Conservation (phyloP, 30 jellyfish, hydroid and myxozoan genomes). For the Sanderia malayensis region DNA sequence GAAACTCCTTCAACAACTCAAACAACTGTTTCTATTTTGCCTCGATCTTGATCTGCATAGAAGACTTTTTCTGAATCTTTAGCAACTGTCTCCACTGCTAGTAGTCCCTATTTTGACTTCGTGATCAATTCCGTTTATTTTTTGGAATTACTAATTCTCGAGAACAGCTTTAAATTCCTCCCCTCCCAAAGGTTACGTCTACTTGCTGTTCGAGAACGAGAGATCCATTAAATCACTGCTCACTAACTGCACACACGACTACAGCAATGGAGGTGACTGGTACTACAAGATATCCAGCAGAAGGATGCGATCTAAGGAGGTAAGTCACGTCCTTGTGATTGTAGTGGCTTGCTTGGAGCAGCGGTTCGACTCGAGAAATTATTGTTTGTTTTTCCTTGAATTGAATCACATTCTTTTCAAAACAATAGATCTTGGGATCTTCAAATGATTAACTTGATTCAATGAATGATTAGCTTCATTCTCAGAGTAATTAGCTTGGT, state of each 20-base stretch:
- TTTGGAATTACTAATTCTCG: slow-evolving; percentile 30
- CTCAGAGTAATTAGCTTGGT: no score
- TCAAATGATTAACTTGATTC: background rate
- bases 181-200: slow-evolving; percentile 85
- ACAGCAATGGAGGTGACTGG: slow-evolving; percentile 91
- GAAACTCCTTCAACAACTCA: no score
- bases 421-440: background rate
- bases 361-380: background rate
- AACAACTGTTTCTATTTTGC: no score
- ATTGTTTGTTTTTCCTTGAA: slow-evolving; percentile 68
- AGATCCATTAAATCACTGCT: slow-evolving; percentile 80
- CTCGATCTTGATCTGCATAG: no score
- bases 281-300: slow-evolving; percentile 82
- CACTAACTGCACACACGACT: slow-evolving; percentile 84
- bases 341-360: background rate
- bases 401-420: slow-evolving; percentile 47
- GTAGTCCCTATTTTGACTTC: background rate
- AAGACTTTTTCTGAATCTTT: slow-evolving; percentile 10
- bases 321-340: background rate
- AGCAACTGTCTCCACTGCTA: background rate
- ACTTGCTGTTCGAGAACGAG: slow-evolving; percentile 80
- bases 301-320: slow-evolving; percentile 83
- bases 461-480: no score
- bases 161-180: slow-evolving; percentile 48
- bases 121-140: background rate